Evolutionary conservation across 2,888 invertebrate species (phyloP).

Genomic region (Aproaerema taeniolella): DNA sequence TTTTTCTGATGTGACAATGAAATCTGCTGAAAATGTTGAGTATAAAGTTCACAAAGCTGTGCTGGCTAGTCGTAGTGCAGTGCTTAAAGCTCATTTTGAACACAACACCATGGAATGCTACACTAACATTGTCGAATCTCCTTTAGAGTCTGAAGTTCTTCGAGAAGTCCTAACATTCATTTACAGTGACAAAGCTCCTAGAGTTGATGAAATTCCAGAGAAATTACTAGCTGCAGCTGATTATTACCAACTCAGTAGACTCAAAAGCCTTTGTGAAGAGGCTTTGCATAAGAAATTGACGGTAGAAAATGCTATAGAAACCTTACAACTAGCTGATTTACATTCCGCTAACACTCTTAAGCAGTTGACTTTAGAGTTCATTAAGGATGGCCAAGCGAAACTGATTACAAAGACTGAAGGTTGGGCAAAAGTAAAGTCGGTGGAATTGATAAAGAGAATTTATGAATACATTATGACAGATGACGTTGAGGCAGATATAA

Average conservation of each 20-base stretch:
- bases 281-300: conserved; percentile 61
- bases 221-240: conserved; percentile 63
- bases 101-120: conserved; percentile 61
- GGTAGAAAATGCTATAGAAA: conserved; percentile 65
- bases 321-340: conserved; percentile 58
- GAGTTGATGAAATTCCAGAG: conserved; percentile 63
- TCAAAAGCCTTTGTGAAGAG: conserved; percentile 63
- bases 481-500: conserved; percentile 53
- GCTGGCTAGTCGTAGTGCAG: conserved; percentile 59
- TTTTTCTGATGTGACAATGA: conserved; percentile 63
- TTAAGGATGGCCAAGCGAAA: conserved; percentile 64
- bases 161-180: conserved; percentile 59
- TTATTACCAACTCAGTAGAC: conserved; percentile 57
- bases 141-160: conserved; percentile 55
- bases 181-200: conserved; percentile 64
- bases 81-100: conserved; percentile 64
- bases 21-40: conserved; percentile 54
- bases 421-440: conserved; percentile 59
- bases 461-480: conserved; percentile 63
- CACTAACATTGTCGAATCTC: conserved; percentile 59
- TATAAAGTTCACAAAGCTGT: conserved; percentile 64
- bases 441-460: conserved; percentile 59
- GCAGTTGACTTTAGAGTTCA: conserved; percentile 57
- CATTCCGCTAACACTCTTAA: conserved; percentile 58
- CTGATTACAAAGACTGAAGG: conserved; percentile 63